Conservation (phyloP, 2,113 vertebrate genomes). For the Antigone vipio region DNA sequence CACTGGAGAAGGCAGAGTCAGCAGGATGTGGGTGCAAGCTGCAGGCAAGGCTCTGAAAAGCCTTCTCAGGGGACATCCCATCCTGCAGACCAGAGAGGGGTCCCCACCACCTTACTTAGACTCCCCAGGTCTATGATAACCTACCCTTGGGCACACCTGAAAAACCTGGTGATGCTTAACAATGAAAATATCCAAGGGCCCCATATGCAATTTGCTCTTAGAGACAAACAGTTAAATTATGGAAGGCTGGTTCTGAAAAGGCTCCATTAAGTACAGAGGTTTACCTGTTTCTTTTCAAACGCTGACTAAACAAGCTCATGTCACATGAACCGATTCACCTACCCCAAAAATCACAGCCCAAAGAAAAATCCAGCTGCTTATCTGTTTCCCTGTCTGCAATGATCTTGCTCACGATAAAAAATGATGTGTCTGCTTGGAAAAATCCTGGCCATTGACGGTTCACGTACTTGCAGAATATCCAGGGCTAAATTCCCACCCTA, state of each 20-base stretch:
- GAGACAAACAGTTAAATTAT: neutral
- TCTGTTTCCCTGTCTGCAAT: neutral
- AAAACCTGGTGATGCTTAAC: neutral
- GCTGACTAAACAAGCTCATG: neutral
- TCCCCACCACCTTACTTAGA: neutral
- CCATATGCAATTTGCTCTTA: neutral
- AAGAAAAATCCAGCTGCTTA: neutral
- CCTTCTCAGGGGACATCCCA: neutral
- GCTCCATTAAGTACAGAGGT: neutral
- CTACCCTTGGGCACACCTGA: neutral
- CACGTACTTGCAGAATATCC: neutral
- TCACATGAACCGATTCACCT: neutral
- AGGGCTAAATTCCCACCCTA: neutral
- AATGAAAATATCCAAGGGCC: neutral
- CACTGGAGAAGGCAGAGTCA: neutral
- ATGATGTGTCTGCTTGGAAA: neutral
- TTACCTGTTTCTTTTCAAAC: neutral
- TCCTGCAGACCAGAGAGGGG: neutral
- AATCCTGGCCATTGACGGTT: neutral
- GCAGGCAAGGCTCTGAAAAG: neutral
- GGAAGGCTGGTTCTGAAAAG: neutral
- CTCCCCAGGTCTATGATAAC: neutral
- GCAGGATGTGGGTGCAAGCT: neutral
- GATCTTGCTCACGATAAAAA: neutral
- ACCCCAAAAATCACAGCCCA: neutral